Percentiles rank a stretch among this genome's conserved stretches.
Conservation (phyloP, 2,797 vertebrate species). For the Notamacropus eugenii region DNA sequence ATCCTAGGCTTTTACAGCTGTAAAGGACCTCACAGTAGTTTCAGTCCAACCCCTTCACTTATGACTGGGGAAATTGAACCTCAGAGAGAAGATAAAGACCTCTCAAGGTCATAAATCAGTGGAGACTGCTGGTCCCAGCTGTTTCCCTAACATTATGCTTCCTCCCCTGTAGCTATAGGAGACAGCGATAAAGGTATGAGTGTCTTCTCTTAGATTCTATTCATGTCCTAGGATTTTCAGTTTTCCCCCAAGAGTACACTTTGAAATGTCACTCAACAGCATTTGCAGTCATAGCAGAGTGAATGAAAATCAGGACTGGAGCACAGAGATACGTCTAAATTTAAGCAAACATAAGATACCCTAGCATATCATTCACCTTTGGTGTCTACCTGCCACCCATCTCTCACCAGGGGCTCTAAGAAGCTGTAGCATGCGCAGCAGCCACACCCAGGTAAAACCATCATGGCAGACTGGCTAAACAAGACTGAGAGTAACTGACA, state of each 20-base stretch:
- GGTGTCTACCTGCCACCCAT: neutral
- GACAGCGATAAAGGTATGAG: accelerated
- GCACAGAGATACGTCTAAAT: neutral
- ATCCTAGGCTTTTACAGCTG: neutral
- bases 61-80: neutral
- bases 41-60: neutral
- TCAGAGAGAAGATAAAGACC: neutral
- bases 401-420: neutral
- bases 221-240: neutral
- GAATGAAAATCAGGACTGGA: neutral
- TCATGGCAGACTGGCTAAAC: neutral
- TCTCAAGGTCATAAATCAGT: neutral
- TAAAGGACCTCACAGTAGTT: neutral
- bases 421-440: neutral
- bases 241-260: neutral
- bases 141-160: neutral
- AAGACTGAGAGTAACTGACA: neutral
- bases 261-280: slow-evolving; percentile 31
- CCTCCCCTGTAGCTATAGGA: neutral
- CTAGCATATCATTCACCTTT: neutral
- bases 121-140: neutral
- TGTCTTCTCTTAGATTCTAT: neutral
- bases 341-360: neutral
- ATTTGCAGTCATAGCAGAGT: slow-evolving; percentile 38
- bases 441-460: neutral